Conservation (phyloP, 2,888 invertebrate genomes). For the Lumbricus terrestris region DNA sequence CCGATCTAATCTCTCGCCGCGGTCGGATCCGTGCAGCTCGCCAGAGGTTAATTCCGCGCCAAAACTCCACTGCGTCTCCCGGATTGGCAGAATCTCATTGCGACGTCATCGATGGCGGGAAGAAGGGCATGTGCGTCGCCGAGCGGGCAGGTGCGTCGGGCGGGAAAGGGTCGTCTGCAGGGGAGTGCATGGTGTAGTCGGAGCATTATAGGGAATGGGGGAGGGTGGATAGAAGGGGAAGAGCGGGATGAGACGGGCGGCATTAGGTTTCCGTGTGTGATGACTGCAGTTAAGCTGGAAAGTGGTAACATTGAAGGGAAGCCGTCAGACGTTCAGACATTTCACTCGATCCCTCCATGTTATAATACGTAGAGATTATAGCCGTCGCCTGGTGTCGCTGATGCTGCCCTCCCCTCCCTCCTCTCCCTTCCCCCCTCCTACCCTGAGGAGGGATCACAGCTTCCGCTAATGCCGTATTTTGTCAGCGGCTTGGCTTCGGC, state of each 20-base stretch:
- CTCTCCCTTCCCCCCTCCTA: too few species aligned
- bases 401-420: neutral
- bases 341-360: too few species aligned
- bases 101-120: neutral
- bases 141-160: neutral
- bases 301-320: neutral
- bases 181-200: neutral
- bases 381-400: neutral
- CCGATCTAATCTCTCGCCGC: neutral
- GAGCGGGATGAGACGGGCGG: neutral
- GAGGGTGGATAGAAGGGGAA: neutral
- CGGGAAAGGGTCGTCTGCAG: neutral
- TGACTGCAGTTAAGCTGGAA: neutral
- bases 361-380: neutral
- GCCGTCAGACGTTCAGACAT: neutral
- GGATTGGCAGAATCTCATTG: neutral
- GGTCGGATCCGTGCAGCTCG: neutral
- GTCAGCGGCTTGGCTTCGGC: neutral
- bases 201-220: constrained; percentile 3
- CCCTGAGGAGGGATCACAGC: neutral
- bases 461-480: constrained; percentile 3
- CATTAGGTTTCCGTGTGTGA: neutral
- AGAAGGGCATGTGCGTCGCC: neutral
- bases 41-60: neutral
- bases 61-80: neutral